These are phyloP conservation scores for Phorcus lineatus DNA, from an alignment of 2,888 invertebrate species.

Conservation along the genomic window DNA sequence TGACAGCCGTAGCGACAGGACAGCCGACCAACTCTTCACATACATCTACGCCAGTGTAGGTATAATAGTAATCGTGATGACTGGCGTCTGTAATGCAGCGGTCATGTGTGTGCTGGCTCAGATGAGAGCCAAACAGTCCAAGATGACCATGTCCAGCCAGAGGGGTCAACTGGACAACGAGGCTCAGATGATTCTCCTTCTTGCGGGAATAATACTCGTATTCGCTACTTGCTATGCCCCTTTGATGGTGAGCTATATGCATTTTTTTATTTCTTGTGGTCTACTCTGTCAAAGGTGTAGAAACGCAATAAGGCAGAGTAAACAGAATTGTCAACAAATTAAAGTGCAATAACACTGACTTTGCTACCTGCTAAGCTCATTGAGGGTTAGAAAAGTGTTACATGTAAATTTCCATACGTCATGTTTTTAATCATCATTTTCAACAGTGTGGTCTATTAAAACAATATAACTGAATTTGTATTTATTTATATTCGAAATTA, in stretches of 20 bases:
- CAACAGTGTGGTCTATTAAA: too few species aligned
- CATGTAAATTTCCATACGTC: too few species aligned
- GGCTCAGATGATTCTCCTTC: conserved; percentile 74
- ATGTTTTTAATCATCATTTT: too few species aligned
- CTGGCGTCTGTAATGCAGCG: conserved; percentile 60
- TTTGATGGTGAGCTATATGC: conserved; percentile 65
- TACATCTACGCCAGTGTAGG: conserved; percentile 67
- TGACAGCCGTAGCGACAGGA: conserved; percentile 63
- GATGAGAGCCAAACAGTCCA: conserved; percentile 47
- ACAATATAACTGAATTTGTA: too few species aligned
- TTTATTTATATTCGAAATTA: too few species aligned
- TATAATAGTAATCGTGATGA: conserved; percentile 60
- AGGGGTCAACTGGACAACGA: conserved; percentile 55
- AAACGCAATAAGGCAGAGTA: too few species aligned
- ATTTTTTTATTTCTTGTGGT: too few species aligned
- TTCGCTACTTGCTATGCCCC: conserved; percentile 75
- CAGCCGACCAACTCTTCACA: conserved; percentile 62
- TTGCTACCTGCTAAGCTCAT: too few species aligned
- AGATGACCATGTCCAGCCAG: background rate
- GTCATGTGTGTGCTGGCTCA: conserved; percentile 61
- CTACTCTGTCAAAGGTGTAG: too few species aligned
- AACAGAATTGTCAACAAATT: too few species aligned
- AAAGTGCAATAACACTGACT: too few species aligned
- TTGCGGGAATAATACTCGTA: conserved; percentile 72
- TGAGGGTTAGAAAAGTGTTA: too few species aligned